These are phyloP conservation scores for Paramuricea clavata DNA, from an alignment of 92 coral and sea anemone species.

Conservation along the genomic window DNA sequence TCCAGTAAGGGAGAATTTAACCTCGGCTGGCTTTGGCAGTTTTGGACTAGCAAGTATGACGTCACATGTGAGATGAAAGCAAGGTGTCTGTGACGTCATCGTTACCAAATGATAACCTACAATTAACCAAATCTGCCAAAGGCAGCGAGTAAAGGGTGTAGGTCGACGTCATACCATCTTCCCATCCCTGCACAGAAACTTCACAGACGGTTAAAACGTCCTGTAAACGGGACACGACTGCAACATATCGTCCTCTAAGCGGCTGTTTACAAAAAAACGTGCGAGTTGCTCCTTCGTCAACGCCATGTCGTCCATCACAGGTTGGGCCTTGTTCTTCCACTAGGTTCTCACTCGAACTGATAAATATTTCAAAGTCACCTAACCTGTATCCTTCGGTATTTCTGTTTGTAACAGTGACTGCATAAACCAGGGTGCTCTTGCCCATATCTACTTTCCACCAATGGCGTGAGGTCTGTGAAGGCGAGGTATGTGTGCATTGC, in stretches of 20 bases:
- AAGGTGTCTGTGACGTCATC: too few species aligned
- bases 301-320: not conserved
- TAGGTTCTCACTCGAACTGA: not conserved
- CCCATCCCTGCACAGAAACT: not conserved
- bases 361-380: not conserved
- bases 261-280: not conserved
- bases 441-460: not conserved
- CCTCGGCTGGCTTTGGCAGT: too few species aligned
- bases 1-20: too few species aligned
- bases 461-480: not conserved
- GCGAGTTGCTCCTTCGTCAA: not conserved
- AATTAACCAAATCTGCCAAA: too few species aligned
- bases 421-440: not conserved
- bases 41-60: too few species aligned
- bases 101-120: too few species aligned
- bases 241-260: not conserved
- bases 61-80: too few species aligned
- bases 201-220: not conserved
- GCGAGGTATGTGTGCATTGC: not conserved
- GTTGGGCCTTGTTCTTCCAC: not conserved
- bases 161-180: not conserved
- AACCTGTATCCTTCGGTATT: not conserved
- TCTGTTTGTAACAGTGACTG: not conserved
- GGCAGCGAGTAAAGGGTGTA: too few species aligned
- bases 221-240: not conserved